Base-by-base conservation (phyloP, 2,113 vertebrate species). In the Empidonax alnorum region DNA sequence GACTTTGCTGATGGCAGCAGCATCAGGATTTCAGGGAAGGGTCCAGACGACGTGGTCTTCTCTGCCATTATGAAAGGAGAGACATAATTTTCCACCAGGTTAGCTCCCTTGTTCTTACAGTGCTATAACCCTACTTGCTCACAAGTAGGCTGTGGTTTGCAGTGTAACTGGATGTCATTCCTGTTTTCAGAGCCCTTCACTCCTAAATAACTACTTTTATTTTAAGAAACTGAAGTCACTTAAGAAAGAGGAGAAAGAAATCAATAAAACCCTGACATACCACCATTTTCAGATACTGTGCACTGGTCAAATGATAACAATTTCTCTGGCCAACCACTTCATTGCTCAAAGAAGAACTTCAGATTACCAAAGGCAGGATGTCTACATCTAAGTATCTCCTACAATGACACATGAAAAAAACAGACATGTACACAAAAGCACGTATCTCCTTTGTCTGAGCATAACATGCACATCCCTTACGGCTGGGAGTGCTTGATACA, bases 91-190 rank as follows among this genome's bases (percentile, higher is more conserved):
- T 12, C 67, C 50, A 71, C 3, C 7, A n/a, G 10, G 12, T 27
- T 75, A 58, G 5, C 9, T 55, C 58, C 27, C 27, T 50, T 24
- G 25, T 20, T 86, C n/a, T 68, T 63, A 30, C 7, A 71, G 25
- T 0, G 1, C 11, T 58, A 56, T 14, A 61, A 2, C 1, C 2
- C 5, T 61, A 31, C 33, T 55, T 39, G 4, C 22, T 37, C 15
- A 47, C 24, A 75, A 44, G 33, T 12, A 90, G 12, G 8, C 56
- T 85, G n/a, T n/a, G 15, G 33, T 42, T 75, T 80, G 67, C 55
- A 52, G 23, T 37, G 20, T 59, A 23, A 39, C 33, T 41, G 44
- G 17, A 58, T 33, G 20, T 21, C 22, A 28, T 35, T 44, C 44
- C 65, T 68, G 53, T 20, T 68, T 75, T 68, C 42, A 79, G 10